Evolutionary conservation across 2,797 vertebrate genomes (phyloP).

Genomic region (Prunella strophiata): DNA sequence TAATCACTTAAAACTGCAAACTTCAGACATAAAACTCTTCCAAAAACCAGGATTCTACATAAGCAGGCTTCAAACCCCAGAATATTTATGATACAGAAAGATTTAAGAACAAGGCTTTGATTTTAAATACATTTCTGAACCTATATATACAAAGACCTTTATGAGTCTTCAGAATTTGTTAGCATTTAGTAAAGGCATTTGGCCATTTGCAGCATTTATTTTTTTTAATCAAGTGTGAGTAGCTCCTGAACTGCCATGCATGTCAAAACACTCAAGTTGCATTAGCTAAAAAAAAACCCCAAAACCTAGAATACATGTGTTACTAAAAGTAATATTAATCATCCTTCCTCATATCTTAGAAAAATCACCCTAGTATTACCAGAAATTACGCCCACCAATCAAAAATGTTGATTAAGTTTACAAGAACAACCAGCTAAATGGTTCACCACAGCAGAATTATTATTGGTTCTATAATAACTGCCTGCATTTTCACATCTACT

Average conservation of each 20-base stretch:
- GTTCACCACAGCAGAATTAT: background rate
- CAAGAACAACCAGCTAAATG: fast-evolving
- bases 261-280: background rate
- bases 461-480: background rate
- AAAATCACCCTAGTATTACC: background rate
- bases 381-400: background rate
- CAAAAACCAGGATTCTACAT: background rate
- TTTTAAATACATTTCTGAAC: background rate
- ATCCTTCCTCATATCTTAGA: background rate
- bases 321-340: background rate
- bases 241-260: background rate
- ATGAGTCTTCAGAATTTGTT: background rate
- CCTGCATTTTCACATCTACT: background rate
- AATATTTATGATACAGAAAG: background rate
- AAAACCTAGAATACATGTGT: background rate
- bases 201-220: background rate
- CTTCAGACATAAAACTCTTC: background rate
- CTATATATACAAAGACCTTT: background rate
- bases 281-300: background rate
- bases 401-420: background rate
- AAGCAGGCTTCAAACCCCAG: background rate
- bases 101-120: background rate
- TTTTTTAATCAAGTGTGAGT: background rate
- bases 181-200: background rate
- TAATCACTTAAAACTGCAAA: background rate